Percentiles rank a stretch among this genome's conserved stretches.
These are phyloP conservation scores for Drosophila elegans DNA, from an alignment of 1,140 invertebrate genomes.

Conservation along the genomic window DNA sequence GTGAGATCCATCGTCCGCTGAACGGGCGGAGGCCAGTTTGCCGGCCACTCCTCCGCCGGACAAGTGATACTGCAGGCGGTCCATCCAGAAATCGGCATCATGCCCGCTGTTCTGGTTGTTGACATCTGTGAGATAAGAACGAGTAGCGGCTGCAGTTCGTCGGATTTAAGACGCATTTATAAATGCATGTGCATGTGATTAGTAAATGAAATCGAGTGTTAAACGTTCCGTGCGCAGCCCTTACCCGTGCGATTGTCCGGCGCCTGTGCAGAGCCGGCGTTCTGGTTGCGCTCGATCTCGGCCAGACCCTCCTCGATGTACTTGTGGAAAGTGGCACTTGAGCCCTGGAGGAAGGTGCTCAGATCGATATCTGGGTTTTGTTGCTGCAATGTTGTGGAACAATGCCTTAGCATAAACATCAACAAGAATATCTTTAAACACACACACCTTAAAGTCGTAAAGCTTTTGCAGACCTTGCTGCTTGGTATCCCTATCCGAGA, in stretches of 20 bases:
- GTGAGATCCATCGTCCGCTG: slow-evolving; percentile 56
- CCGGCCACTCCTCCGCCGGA: slow-evolving; percentile 43
- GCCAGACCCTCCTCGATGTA: slow-evolving; percentile 95
- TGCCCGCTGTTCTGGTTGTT: slow-evolving; percentile 64
- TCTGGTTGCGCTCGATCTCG: slow-evolving; percentile 87
- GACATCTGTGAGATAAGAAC: slow-evolving; percentile 80
- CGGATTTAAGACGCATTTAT: slow-evolving; percentile 21
- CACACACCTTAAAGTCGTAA: slow-evolving; percentile 91
- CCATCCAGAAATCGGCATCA: slow-evolving; percentile 83
- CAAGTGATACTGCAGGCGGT: slow-evolving; percentile 68
- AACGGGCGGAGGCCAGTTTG: slow-evolving; percentile 50
- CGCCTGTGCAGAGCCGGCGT: slow-evolving; percentile 36
- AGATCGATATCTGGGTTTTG: slow-evolving; percentile 96
- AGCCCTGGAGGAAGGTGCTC: slow-evolving; percentile 95
- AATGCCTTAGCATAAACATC: background rate
- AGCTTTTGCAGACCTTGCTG: slow-evolving; percentile 94
- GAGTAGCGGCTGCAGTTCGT: slow-evolving; percentile 64
- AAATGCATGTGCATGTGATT: slow-evolving; percentile 37
- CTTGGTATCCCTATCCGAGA: slow-evolving; percentile 94
- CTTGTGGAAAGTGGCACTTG: slow-evolving; percentile 95
- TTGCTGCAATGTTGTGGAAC: slow-evolving; percentile 85
- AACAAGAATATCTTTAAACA: background rate
- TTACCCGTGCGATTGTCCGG: slow-evolving; percentile 68
- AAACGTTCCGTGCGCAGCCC: background rate
- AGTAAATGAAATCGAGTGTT: slow-evolving; percentile 27